Percentiles rank a stretch among this genome's conserved stretches.
Evolutionary conservation across 2,888 invertebrate genomes (phyloP).

Genomic region (Thumatha senex): DNA sequence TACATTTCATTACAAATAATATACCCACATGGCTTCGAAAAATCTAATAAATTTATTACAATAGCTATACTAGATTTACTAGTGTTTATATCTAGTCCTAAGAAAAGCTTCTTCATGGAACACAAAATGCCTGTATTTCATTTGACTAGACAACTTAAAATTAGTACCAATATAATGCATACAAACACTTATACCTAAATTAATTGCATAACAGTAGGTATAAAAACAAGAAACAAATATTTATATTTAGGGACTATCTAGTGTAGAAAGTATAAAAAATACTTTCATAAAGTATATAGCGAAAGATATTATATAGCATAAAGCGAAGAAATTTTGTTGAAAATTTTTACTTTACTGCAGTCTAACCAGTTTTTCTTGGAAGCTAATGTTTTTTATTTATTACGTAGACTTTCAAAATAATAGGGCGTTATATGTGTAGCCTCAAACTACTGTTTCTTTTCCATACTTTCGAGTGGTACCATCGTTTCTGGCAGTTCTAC

Average conservation of each 20-base stretch:
- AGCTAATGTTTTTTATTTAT: background rate
- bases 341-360: constrained; percentile 7
- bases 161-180: constrained; percentile 14
- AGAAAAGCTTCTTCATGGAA: constrained; percentile 21
- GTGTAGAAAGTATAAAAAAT: background rate
- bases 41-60: too few species aligned
- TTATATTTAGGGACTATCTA: constrained; percentile 1
- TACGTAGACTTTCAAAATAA: constrained; percentile 6
- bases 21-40: too few species aligned
- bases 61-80: too few species aligned
- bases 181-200: constrained; percentile 25
- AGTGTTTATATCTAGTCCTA: constrained; percentile 26
- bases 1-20: too few species aligned
- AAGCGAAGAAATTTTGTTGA: background rate
- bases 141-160: constrained; percentile 36
- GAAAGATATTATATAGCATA: too few species aligned
- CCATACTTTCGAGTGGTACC: constrained; percentile 66
- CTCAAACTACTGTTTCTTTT: constrained; percentile 53
- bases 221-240: constrained; percentile 16
- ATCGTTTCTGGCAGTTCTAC: constrained; percentile 70
- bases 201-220: constrained; percentile 21
- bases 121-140: constrained; percentile 18
- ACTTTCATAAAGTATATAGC: background rate
- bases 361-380: constrained; percentile 3
- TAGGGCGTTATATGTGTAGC: constrained; percentile 1